Conservation (phyloP, 2,113 vertebrate genomes). For the Cyanistes caeruleus region DNA sequence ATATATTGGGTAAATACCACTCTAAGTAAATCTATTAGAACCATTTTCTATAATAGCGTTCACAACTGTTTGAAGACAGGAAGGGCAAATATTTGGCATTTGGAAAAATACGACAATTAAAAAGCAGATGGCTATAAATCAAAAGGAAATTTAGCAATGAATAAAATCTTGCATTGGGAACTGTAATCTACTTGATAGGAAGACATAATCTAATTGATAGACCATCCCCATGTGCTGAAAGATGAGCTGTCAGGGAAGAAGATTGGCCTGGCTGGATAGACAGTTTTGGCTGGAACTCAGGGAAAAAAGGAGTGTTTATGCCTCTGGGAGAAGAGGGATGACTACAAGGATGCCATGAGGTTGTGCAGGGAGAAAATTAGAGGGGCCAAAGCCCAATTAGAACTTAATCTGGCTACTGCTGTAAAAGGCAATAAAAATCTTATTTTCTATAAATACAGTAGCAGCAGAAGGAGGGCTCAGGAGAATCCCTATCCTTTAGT, state of each 20-base stretch:
- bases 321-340: neutral
- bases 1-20: neutral
- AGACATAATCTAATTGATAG: neutral
- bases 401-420: neutral
- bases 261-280: neutral
- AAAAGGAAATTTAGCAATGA: neutral
- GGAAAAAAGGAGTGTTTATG: neutral
- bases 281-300: neutral
- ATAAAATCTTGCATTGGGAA: neutral
- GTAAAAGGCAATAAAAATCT: neutral
- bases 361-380: neutral
- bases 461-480: neutral
- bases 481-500: neutral
- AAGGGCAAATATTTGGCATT: neutral
- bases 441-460: neutral
- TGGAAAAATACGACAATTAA: neutral
- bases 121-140: neutral
- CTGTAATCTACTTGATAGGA: neutral
- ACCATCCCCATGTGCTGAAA: neutral
- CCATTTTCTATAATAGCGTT: neutral
- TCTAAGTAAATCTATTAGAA: neutral
- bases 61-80: neutral
- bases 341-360: neutral
- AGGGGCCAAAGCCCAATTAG: neutral
- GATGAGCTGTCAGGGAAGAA: neutral